These are phyloP conservation scores for Pelecanoides urinatrix DNA, from an alignment of 2,113 vertebrate species.

Conservation along the genomic window DNA sequence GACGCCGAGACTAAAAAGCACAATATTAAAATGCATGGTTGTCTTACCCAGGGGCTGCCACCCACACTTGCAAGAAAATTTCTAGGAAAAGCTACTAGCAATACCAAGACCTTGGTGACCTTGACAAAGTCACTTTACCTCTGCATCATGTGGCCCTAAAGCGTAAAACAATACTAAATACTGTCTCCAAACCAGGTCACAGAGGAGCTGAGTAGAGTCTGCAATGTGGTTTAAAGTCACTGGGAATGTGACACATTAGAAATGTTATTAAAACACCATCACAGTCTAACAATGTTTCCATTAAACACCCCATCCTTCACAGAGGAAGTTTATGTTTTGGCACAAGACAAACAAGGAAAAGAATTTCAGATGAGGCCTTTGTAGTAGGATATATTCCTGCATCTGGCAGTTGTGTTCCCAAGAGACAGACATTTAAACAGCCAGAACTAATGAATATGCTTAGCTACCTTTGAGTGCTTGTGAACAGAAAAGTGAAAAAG, in stretches of 20 bases:
- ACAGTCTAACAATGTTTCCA: conserved; percentile 36
- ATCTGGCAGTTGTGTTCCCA: not conserved
- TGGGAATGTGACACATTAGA: conserved; percentile 27
- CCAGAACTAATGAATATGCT: not conserved
- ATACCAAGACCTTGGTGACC: not conserved
- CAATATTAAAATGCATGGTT: not conserved
- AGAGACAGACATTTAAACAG: conserved; percentile 1
- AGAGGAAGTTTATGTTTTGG: conserved; percentile 47
- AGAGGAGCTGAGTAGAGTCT: not conserved
- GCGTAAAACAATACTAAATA: not conserved
- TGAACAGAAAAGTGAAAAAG: not conserved
- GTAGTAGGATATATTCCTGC: not conserved
- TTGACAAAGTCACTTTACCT: not conserved
- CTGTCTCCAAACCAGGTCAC: not conserved
- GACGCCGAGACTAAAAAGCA: not conserved
- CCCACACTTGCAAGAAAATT: not conserved
- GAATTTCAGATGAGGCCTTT: conserved; percentile 41
- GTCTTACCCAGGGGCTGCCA: not conserved
- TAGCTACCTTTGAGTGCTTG: not conserved
- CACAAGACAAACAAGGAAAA: conserved; percentile 31
- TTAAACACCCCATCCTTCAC: conserved; percentile 56
- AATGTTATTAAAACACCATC: conserved; percentile 50
- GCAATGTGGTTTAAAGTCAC: not conserved
- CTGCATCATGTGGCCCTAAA: not conserved
- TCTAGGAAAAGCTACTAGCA: not conserved